These are phyloP conservation scores for Diaperis boleti DNA, from an alignment of 2,888 invertebrate genomes.

Conservation along the genomic window DNA sequence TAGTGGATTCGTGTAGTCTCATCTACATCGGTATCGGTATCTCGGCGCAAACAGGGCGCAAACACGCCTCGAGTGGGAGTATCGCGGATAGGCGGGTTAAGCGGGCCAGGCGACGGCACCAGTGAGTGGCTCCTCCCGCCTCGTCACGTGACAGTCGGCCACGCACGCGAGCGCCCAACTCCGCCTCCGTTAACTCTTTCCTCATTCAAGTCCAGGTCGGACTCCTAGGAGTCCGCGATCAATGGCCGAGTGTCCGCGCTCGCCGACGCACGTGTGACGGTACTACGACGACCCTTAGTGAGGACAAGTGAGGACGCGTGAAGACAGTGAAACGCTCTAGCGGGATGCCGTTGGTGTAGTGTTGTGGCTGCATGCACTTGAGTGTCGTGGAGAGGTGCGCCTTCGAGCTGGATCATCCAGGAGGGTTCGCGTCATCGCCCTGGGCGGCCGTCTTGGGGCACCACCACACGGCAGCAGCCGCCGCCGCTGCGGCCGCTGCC, in stretches of 20 bases:
- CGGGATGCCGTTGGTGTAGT: constrained; percentile 52
- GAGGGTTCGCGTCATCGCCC: constrained; percentile 78
- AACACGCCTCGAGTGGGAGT: constrained; percentile 61
- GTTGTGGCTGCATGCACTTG: constrained; percentile 60
- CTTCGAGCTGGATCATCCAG: constrained; percentile 80
- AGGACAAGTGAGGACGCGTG: too few relatives aligned
- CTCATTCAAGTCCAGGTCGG: constrained; percentile 56
- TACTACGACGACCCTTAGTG: constrained; percentile 1
- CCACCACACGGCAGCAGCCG: constrained; percentile 68
- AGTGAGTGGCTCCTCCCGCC: constrained; percentile 55
- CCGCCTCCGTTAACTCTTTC: constrained; percentile 66
- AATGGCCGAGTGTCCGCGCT: constrained; percentile 77
- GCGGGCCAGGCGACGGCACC: constrained; percentile 52
- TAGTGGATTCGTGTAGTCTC: neutral
- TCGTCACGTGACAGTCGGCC: constrained; percentile 68
- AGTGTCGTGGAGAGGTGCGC: constrained; percentile 60
- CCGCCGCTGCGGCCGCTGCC: constrained; percentile 64
- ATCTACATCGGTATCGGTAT: neutral
- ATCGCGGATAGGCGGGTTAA: constrained; percentile 58
- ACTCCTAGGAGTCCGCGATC: constrained; percentile 69
- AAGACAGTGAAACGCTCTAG: constrained; percentile 28
- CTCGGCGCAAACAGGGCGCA: constrained; percentile 47
- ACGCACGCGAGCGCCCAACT: constrained; percentile 69
- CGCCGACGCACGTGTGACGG: constrained; percentile 70
- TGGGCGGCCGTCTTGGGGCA: constrained; percentile 82